Base-by-base conservation (phyloP, 2,113 vertebrate species). In the Phrynocephalus versicolor region DNA sequence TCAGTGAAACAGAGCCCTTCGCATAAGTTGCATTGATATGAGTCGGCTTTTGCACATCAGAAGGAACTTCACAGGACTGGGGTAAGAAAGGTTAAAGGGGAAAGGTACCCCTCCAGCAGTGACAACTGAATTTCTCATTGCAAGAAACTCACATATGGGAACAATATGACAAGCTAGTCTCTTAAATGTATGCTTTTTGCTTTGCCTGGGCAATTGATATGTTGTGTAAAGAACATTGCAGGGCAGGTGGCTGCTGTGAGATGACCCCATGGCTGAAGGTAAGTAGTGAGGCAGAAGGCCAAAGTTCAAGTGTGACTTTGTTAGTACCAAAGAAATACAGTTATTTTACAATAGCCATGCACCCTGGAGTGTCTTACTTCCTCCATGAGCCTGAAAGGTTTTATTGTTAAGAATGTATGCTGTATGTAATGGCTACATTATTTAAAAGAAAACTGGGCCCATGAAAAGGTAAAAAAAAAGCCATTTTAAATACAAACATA, bases 231-330 rank as follows among this genome's bases (percentile, higher is more conserved):
- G 87, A 95, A 89, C 93, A 93, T 41, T 83, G 86, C 85, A 69
- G 88, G 90, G 90, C 94, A 95, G 93, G 94, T 95, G 94, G 93
- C 86, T 93, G 90, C 93, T 94, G 94, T 87, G 94, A 94, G 92
- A 91, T 94, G 93, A 93, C 90, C 91, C 83, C 91, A 87, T 91
- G 75, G 84, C 84, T 91, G 33, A 80, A 86, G 84, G 93, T 79
- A 79, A 86, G 90, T 81, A 88, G 91, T 58, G 85, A 94, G 89
- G 88, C 0, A 0, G 51, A 80, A 87, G 92, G 92, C 81, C 89
- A 93, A 81, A 93, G 87, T 86, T 85, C 94, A 94, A 94, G 92
- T 90, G 92, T 95, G 92, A 93, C 93, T 93, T 92, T 88, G 92
- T 94, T 92, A 92, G 88, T 80, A 93, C 89, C 84, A 81, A 77